Evolutionary conservation across 2,113 vertebrate species (phyloP).

Genomic region (Chaetops frenatus): DNA sequence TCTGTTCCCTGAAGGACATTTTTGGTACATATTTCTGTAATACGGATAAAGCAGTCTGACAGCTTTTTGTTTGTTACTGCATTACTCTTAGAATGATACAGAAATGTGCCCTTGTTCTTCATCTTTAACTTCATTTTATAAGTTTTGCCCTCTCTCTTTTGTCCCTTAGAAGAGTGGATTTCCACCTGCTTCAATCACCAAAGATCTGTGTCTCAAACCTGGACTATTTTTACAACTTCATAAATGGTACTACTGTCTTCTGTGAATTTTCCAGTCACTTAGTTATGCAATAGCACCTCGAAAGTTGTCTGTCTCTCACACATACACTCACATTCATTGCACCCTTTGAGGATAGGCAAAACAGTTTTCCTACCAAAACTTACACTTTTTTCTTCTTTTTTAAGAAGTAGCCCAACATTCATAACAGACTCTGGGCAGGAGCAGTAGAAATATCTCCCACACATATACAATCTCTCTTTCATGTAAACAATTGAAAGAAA

Average conservation of each 20-base stretch:
- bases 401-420: not conserved
- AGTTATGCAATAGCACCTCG: fast-evolving
- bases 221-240: not conserved
- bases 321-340: not conserved
- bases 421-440: not conserved
- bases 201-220: not conserved
- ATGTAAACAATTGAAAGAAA: not conserved
- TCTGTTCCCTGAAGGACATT: not conserved
- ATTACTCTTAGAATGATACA: not conserved
- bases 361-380: not conserved
- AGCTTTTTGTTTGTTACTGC: not conserved
- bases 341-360: not conserved
- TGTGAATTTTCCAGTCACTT: not conserved
- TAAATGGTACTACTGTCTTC: not conserved
- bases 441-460: not conserved
- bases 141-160: not conserved
- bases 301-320: not conserved
- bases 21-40: not conserved
- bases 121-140: not conserved
- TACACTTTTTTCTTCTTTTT: not conserved
- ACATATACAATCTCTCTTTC: not conserved
- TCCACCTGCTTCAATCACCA: not conserved
- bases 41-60: not conserved
- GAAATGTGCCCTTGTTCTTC: not conserved
- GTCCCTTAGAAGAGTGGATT: not conserved